Evolutionary conservation across 2,113 vertebrate species (phyloP).

Genomic region (Brachirus orientalis): DNA sequence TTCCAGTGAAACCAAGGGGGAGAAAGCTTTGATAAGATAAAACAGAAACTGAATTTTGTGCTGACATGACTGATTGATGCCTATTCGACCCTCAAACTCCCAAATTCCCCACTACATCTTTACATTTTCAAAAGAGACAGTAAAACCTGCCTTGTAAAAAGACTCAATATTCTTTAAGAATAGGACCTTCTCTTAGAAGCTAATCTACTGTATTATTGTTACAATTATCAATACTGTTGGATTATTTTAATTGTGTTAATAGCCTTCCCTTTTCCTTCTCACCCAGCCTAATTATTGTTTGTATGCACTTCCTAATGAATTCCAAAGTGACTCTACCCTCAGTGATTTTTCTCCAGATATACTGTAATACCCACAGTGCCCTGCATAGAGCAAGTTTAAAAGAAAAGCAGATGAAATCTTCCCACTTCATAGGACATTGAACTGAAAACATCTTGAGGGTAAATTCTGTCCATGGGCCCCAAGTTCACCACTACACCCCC

Average conservation of each 20-base stretch:
- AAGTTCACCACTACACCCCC: constrained; percentile 37
- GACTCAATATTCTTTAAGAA: constrained; percentile 10
- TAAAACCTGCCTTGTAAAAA: constrained; percentile 13
- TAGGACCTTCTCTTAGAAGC: not conserved
- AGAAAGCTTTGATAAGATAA: constrained; percentile 25
- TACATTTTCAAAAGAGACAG: constrained; percentile 7
- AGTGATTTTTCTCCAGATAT: constrained; percentile 6
- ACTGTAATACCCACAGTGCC: constrained; percentile 11
- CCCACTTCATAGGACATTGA: constrained; percentile 46
- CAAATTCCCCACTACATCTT: constrained; percentile 14
- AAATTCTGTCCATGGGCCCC: constrained; percentile 61
- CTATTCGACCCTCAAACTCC: constrained; percentile 22
- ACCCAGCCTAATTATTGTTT: not conserved
- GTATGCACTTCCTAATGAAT: not conserved
- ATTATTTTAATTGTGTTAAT: too few species aligned
- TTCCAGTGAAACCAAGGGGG: constrained; percentile 1
- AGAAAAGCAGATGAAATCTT: constrained; percentile 49
- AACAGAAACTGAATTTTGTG: constrained; percentile 16
- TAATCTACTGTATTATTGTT: not conserved
- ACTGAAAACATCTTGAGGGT: constrained; percentile 69
- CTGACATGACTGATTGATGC: constrained; percentile 29
- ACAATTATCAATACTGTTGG: too few species aligned
- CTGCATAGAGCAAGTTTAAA: constrained; percentile 18
- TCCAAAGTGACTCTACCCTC: constrained; percentile 5
- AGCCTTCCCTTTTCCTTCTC: too few species aligned